Percentiles rank a stretch among this genome's conserved stretches.
phyloP scores from a whole-genome alignment of 1,140 invertebrate genomes.

The Bombus breviceps region DNA sequence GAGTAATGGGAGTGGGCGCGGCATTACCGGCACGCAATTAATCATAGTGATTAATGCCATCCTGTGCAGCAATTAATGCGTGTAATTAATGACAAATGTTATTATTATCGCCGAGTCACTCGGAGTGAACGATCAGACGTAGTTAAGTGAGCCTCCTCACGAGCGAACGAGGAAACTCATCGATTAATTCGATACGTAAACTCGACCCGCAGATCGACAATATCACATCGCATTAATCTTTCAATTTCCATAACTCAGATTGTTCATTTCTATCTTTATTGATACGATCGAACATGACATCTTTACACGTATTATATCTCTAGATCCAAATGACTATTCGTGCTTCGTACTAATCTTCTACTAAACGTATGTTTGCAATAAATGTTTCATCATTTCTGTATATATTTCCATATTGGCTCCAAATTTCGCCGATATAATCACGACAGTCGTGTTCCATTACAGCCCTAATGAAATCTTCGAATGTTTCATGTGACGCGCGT shows the following conservation, averaged over 20 bases:
- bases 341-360: too few relatives aligned
- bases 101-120: conserved; percentile 24
- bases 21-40: conserved; percentile 19
- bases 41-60: conserved; percentile 39
- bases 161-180: not conserved
- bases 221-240: not conserved
- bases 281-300: not conserved
- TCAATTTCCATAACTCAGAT: not conserved
- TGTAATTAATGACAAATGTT: conserved; percentile 47
- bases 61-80: conserved; percentile 32
- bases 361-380: too few relatives aligned
- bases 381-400: too few relatives aligned
- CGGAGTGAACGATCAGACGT: not conserved
- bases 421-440: too few relatives aligned
- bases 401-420: too few relatives aligned
- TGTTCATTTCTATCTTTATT: not conserved
- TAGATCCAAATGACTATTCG: too few relatives aligned
- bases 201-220: not conserved
- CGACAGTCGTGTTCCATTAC: too few relatives aligned
- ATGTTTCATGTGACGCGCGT: too few relatives aligned
- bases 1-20: not conserved
- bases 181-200: not conserved
- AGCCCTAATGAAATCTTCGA: too few relatives aligned
- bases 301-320: too few relatives aligned
- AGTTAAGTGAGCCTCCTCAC: not conserved